These are phyloP conservation scores for Eriocheir sinensis DNA, from an alignment of 1,140 invertebrate genomes.

Conservation along the genomic window DNA sequence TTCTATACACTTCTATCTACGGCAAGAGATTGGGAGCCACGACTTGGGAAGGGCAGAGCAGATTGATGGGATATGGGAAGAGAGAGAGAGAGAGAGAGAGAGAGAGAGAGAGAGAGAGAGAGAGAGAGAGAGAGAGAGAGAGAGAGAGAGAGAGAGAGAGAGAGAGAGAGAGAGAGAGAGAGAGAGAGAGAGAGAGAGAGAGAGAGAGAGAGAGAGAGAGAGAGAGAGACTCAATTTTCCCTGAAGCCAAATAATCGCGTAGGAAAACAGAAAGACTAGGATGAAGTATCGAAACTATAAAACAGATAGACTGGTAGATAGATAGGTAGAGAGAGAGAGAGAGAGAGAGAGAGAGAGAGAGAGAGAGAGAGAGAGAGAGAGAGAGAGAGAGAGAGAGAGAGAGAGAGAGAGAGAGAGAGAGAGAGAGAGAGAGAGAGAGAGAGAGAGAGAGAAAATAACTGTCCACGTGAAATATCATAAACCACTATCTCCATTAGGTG, in stretches of 20 bases:
- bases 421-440: background rate
- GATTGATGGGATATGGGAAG: background rate
- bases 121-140: too few relatives aligned
- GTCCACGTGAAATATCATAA: background rate
- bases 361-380: slow-evolving; percentile 4
- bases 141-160: too few relatives aligned
- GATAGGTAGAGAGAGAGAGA: background rate
- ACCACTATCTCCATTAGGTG: background rate
- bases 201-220: too few relatives aligned
- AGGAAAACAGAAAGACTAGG: background rate
- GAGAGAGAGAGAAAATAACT: too few relatives aligned
- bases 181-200: too few relatives aligned
- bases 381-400: background rate
- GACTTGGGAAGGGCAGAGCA: too few relatives aligned
- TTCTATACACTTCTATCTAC: too few relatives aligned
- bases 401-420: slow-evolving; percentile 1
- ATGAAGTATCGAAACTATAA: too few relatives aligned
- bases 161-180: too few relatives aligned
- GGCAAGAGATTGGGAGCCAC: too few relatives aligned
- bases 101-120: background rate
- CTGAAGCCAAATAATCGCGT: too few relatives aligned
- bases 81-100: slow-evolving; percentile 1
- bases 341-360: background rate
- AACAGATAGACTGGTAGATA: background rate
- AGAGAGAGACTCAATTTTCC: too few relatives aligned